Base-by-base conservation (phyloP, 2,797 vertebrate species). In the Coilia nasus region DNA sequence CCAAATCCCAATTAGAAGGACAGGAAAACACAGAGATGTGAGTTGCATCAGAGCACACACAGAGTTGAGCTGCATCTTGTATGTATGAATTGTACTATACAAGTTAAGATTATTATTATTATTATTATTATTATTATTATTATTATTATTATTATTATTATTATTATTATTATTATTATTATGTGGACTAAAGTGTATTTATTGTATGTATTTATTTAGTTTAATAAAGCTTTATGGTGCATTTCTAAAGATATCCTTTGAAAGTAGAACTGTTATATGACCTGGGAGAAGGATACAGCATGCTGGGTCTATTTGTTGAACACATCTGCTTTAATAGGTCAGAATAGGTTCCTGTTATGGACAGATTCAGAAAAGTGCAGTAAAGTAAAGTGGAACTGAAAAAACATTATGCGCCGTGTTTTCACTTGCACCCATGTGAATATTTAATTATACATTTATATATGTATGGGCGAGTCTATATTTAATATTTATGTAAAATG, bases 251-350 rank as follows among this genome's bases (percentile, higher is more conserved):
- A 28, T 6, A 25, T 17, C 19, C 56, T 75, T 67, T 21, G 5
- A 82, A 64, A 23, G 67, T 78, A 23, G 81, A 82, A n/a, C 25
- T 6, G 4, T 86, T 50, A 44, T 81, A 67, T 82, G 15, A 7
- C 64, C 78, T 59, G 83, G 85, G 82, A 56, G 62, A 85, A 82
- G 88, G 62, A 87, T 10, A 6, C 21, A 10, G 59, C 21, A 62
- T 21, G 7, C 59, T 10, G 2, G 57, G 3, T 2, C 57, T 21
- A 28, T 28, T 35, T 75, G 5, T 75, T 35, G 67, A 35, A 15
- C 67, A 19, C 12, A 75, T 35, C 1, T 17, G 28, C 35, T 19
- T 59, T 6, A 59, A 17, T 59, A 59, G 21, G 57, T 11, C 17
- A 59, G 57, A 17, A 59, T 59, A n/a, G n/a, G n/a, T n/a, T 21